These are phyloP conservation scores for Setophaga coronata DNA, from an alignment of 2,113 vertebrate species.

Conservation along the genomic window DNA sequence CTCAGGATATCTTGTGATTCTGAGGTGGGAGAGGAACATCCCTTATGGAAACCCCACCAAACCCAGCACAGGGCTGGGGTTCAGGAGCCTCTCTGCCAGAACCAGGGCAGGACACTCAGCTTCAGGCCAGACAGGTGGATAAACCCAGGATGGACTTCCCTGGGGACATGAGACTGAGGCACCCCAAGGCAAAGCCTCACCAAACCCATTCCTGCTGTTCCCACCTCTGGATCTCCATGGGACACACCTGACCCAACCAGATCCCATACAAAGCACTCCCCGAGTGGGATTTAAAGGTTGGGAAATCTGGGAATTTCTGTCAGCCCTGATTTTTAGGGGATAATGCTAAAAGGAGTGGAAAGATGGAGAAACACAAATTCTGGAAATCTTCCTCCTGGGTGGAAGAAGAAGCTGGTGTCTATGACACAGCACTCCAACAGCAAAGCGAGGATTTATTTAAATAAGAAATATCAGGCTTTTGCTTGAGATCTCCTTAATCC, in stretches of 20 bases:
- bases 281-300: neutral
- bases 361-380: neutral
- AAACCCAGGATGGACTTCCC: neutral
- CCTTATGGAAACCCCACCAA: neutral
- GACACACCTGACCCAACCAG: neutral
- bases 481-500: neutral
- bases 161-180: neutral
- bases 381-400: neutral
- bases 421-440: neutral
- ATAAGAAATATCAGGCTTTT: neutral
- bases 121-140: neutral
- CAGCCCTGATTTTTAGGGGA: neutral
- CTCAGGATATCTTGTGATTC: accelerated
- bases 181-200: neutral
- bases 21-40: neutral
- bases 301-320: neutral
- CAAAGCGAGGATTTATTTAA: neutral
- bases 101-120: neutral
- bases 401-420: neutral
- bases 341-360: neutral
- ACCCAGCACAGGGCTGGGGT: accelerated
- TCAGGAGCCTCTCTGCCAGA: neutral
- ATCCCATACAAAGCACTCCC: neutral
- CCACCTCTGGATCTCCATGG: accelerated
- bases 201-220: neutral